Evolutionary conservation across 2,797 vertebrate genomes (phyloP).

Genomic region (Natrix natrix): DNA sequence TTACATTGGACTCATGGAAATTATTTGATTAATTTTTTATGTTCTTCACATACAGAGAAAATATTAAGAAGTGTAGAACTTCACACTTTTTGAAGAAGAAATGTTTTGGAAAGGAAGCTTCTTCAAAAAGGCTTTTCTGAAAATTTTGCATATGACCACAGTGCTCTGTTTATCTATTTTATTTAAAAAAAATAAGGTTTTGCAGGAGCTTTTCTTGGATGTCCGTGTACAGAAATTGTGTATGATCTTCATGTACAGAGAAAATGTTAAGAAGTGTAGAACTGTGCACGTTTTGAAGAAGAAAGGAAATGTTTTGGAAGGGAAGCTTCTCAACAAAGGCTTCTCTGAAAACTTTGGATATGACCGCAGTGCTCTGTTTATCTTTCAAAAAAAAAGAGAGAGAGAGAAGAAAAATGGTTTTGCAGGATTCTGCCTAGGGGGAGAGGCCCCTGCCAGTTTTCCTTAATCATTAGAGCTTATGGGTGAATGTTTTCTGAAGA

Average conservation of each 20-base stretch:
- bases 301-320: constrained; percentile 1
- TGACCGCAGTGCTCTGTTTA: constrained; percentile 62
- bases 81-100: constrained; percentile 27
- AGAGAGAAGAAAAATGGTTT: constrained; percentile 56
- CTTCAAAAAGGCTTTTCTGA: constrained; percentile 18
- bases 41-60: neutral
- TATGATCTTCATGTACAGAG: neutral
- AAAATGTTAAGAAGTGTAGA: neutral
- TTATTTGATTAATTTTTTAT: neutral
- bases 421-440: constrained; percentile 60
- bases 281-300: constrained; percentile 26
- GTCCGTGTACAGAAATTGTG: neutral
- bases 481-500: constrained; percentile 59
- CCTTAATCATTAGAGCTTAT: constrained; percentile 64
- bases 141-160: constrained; percentile 55
- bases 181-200: constrained; percentile 52
- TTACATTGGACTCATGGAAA: neutral
- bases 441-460: constrained; percentile 63
- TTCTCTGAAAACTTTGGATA: constrained; percentile 44
- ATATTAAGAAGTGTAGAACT: neutral
- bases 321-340: constrained; percentile 33
- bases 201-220: constrained; percentile 65
- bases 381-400: constrained; percentile 52
- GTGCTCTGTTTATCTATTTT: constrained; percentile 60
- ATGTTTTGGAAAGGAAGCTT: constrained; percentile 37